These are phyloP conservation scores for Drosophila siamana DNA, from an alignment of 2,888 invertebrate genomes.

Conservation along the genomic window DNA sequence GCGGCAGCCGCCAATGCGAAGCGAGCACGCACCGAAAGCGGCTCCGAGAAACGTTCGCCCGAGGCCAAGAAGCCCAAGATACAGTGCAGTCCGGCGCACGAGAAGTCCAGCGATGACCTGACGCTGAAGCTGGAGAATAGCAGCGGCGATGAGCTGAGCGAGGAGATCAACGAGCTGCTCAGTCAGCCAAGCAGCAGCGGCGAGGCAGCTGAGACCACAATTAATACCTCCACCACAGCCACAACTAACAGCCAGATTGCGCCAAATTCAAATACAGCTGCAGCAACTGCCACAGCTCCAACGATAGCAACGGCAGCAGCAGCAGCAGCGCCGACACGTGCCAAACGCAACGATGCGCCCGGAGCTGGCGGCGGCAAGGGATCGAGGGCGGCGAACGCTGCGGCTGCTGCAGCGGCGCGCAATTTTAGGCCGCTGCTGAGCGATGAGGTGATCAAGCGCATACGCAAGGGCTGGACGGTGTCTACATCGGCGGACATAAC, in stretches of 20 bases:
- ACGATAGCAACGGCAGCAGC: background rate
- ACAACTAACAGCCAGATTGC: background rate
- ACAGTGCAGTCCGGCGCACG: slow-evolving; percentile 39
- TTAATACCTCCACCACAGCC: background rate
- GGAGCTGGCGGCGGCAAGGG: slow-evolving; percentile 30
- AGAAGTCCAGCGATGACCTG: slow-evolving; percentile 55
- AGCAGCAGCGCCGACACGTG: slow-evolving; percentile 36
- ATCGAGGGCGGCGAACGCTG: slow-evolving; percentile 47
- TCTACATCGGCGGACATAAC: slow-evolving; percentile 92
- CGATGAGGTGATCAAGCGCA: slow-evolving; percentile 83
- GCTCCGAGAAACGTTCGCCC: slow-evolving; percentile 86
- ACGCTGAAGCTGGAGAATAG: slow-evolving; percentile 42
- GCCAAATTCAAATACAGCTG: slow-evolving; percentile 3
- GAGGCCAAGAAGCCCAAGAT: slow-evolving; percentile 86
- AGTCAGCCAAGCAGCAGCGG: slow-evolving; percentile 27
- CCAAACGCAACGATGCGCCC: slow-evolving; percentile 48
- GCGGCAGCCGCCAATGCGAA: slow-evolving; percentile 66
- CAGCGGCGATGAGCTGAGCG: slow-evolving; percentile 78
- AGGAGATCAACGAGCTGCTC: slow-evolving; percentile 78
- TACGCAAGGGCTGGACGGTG: slow-evolving; percentile 91
- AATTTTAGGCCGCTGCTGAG: slow-evolving; percentile 83
- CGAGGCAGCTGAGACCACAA: slow-evolving; percentile 9
- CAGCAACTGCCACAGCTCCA: slow-evolving; percentile 11
- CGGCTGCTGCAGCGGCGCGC: slow-evolving; percentile 57
- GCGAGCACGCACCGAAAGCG: slow-evolving; percentile 88